phyloP scores from a whole-genome alignment of 2,113 vertebrate species.

The Calcarius ornatus region DNA sequence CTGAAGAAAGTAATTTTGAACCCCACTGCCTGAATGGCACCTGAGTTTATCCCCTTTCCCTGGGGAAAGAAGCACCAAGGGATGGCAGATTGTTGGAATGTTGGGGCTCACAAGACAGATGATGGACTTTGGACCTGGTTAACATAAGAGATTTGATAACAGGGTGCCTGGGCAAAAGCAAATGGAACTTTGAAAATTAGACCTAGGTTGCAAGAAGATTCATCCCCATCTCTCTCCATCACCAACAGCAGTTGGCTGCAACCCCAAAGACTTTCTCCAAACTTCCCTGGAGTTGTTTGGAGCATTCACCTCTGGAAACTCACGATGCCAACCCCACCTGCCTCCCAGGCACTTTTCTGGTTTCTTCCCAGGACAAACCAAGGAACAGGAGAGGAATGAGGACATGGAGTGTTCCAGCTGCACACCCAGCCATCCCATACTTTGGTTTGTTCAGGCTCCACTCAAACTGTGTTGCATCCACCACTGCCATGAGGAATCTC shows the following conservation, averaged over 20 bases:
- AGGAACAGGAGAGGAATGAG: background rate
- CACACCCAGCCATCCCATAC: background rate
- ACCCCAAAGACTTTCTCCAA: background rate
- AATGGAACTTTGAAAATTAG: too few relatives aligned
- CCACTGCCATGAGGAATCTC: background rate
- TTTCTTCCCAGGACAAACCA: background rate
- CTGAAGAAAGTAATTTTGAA: background rate
- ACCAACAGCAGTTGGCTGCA: background rate
- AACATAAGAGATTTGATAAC: too few relatives aligned
- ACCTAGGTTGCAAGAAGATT: too few relatives aligned
- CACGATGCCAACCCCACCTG: fast-evolving
- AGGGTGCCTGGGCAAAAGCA: too few relatives aligned
- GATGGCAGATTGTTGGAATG: background rate
- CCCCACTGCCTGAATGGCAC: background rate
- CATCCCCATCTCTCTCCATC: too few relatives aligned
- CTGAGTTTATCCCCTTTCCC: background rate
- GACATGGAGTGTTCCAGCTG: background rate
- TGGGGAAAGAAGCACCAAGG: background rate
- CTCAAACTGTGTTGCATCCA: fast-evolving
- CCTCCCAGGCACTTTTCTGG: background rate
- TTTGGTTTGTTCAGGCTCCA: background rate
- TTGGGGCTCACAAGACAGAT: too few relatives aligned
- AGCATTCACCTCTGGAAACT: background rate
- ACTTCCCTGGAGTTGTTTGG: background rate
- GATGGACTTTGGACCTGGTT: too few relatives aligned